Conservation (phyloP, 2,888 invertebrate genomes). For the Sinelater perroti region DNA sequence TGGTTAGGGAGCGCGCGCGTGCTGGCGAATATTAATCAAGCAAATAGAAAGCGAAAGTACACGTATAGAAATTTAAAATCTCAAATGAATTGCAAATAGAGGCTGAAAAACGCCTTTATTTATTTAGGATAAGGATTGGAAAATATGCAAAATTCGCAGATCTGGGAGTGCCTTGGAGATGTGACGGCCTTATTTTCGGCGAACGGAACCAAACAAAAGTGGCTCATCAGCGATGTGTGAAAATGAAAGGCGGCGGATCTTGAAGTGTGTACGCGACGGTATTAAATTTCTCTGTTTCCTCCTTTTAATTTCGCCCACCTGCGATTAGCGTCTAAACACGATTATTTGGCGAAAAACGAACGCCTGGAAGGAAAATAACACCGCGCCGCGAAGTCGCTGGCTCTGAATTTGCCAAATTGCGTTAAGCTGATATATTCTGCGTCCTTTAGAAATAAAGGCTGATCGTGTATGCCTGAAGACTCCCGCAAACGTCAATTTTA, state of each 20-base stretch:
- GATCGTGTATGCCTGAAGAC: no score
- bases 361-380: no score
- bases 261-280: neutral
- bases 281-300: slow-evolving; percentile 4
- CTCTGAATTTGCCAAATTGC: no score
- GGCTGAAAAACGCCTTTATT: slow-evolving; percentile 21
- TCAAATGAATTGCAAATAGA: slow-evolving; percentile 34
- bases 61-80: slow-evolving; percentile 36
- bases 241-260: slow-evolving; percentile 1
- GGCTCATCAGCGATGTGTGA: slow-evolving; percentile 4
- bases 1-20: slow-evolving; percentile 24
- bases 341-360: no score
- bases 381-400: no score
- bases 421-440: no score
- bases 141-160: slow-evolving; percentile 25
- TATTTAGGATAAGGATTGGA: slow-evolving; percentile 24
- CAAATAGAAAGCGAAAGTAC: slow-evolving; percentile 33
- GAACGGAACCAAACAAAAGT: slow-evolving; percentile 5
- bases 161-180: slow-evolving; percentile 7
- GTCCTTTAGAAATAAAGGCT: no score
- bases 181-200: neutral
- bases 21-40: slow-evolving; percentile 35
- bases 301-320: slow-evolving; percentile 1
- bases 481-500: no score
- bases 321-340: no score